Conservation (phyloP, 2,113 vertebrate species). For the Climacteris rufus region DNA sequence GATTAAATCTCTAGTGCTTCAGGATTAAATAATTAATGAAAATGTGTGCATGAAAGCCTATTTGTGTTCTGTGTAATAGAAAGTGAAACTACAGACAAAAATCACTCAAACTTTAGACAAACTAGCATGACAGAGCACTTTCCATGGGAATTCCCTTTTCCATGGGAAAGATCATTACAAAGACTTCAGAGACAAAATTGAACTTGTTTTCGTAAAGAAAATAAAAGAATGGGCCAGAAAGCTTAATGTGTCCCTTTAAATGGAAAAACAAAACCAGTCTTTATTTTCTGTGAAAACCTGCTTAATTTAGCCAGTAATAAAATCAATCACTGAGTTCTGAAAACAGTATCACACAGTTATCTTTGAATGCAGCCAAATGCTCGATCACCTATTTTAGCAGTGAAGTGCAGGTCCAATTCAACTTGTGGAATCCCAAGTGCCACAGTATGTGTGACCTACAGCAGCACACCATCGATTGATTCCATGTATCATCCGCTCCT, state of each 20-base stretch:
- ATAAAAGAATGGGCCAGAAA: not conserved
- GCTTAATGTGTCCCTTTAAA: not conserved
- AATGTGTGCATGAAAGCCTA: not conserved
- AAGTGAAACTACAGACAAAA: not conserved
- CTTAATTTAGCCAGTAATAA: not conserved
- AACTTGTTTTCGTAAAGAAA: not conserved
- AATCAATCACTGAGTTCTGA: not conserved
- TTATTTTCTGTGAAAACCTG: not conserved
- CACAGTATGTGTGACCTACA: not conserved
- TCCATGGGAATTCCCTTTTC: not conserved
- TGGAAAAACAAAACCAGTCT: not conserved
- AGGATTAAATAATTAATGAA: not conserved
- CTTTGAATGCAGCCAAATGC: not conserved
- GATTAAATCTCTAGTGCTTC: not conserved
- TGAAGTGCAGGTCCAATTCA: not conserved
- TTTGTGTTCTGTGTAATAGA: not conserved
- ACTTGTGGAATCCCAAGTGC: not conserved
- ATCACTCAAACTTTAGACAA: not conserved
- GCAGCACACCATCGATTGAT: not conserved
- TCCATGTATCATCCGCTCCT: not conserved
- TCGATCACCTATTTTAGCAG: rapidly evolving
- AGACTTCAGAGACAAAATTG: not conserved
- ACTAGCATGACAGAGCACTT: not conserved
- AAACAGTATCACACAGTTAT: not conserved
- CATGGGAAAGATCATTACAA: not conserved